Evolutionary conservation across 1,140 invertebrate species (phyloP), one percentile per base, ranked within the genome.

Genomic region (Limonius californicus): DNA sequence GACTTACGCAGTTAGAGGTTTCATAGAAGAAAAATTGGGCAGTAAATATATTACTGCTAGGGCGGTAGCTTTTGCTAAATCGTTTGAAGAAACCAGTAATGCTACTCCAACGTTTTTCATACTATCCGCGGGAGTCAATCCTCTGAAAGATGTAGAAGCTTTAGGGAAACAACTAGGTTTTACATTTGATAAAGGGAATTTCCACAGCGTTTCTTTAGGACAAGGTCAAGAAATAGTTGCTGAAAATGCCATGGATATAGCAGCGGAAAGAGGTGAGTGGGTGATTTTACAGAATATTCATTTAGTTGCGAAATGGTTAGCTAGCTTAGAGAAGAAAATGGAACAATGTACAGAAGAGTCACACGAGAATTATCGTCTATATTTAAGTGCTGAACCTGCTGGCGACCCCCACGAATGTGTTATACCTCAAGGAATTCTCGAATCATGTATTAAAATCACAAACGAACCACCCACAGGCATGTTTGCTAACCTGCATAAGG

Each of bases 381-480:
- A 80, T 69, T 66, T 87, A 27, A 86, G 84, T 65, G 85, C 85
- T 1, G 84, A 86, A 65, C 83, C 84, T 2, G 81, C 83, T 27
- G 86, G 87, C 30, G 89, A 88, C 0, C 82, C 92, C 1, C 85
- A 91, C 1, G 86, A 88, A 8, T 94, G 97, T 73, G 96, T 97
- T 57, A 96, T 87, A 16, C 84, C 84, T 0, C 82, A 89, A 79
- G 94, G 95, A 55, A 91, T 98, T 67, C 77, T 98, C 3, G 94
- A 98, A 76, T 91, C 92, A 0, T 90, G 93, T 0, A 94, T 97
- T 70, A 98, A 98, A 80, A 96, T 98, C 35, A 97, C 94, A 0
- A 97, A 97, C 71, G 95, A 98, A 77, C 93, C 94, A 2, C 95
- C 95, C 0, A 94, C 90, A 18, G 95, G 95, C 43, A 97, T 98